Evolutionary conservation across 2,888 invertebrate genomes (phyloP).

Genomic region (Leptinotarsa haldemani): DNA sequence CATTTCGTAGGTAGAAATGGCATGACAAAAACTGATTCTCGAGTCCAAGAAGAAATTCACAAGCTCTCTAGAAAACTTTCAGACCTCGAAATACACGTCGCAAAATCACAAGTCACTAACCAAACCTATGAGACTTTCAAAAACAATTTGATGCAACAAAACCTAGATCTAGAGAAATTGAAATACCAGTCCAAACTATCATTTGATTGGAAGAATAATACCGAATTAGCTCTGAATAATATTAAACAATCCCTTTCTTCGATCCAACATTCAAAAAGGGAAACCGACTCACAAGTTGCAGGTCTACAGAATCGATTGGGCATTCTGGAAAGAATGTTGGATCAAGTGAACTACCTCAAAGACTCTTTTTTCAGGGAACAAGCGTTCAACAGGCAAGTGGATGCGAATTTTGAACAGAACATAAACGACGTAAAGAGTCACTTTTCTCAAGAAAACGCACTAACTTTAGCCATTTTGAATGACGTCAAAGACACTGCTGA

Average conservation of each 20-base stretch:
- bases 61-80: constrained; percentile 48
- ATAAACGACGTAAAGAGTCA: constrained; percentile 60
- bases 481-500: constrained; percentile 61
- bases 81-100: constrained; percentile 43
- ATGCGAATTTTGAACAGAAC: constrained; percentile 50
- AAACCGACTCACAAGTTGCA: constrained; percentile 47
- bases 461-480: constrained; percentile 62
- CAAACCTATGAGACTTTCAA: constrained; percentile 40
- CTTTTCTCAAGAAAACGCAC: constrained; percentile 62
- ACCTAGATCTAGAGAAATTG: constrained; percentile 55
- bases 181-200: constrained; percentile 64
- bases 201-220: constrained; percentile 68
- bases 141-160: constrained; percentile 43
- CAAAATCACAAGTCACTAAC: constrained; percentile 22
- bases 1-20: constrained; percentile 38
- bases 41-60: constrained; percentile 46
- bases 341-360: constrained; percentile 53
- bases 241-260: constrained; percentile 61
- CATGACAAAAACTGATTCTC: constrained; percentile 24
- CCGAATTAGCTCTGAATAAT: constrained; percentile 67
- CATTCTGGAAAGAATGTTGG: constrained; percentile 53
- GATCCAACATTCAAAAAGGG: constrained; percentile 47
- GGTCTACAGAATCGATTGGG: constrained; percentile 52
- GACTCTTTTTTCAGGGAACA: constrained; percentile 58
- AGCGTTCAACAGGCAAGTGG: constrained; percentile 50